These are phyloP conservation scores for Pagrus major DNA, from an alignment of 2,113 vertebrate species.

Conservation along the genomic window DNA sequence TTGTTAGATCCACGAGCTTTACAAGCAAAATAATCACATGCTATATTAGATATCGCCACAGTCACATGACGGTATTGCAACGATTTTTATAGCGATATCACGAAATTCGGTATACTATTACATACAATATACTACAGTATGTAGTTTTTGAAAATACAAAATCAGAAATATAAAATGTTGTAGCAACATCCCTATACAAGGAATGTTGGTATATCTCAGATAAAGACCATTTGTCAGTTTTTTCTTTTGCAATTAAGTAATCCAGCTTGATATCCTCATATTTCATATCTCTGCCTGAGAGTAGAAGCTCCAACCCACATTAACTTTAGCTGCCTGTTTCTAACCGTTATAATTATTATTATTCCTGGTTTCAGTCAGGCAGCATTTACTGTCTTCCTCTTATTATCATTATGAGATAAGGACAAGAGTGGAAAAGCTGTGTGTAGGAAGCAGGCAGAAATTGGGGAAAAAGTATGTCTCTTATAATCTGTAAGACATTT, in stretches of 20 bases:
- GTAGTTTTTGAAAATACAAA: no score
- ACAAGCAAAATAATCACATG: no score
- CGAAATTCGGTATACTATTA: no score
- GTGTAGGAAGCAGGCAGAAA: background rate
- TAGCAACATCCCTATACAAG: background rate
- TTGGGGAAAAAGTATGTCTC: no score
- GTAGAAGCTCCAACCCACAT: no score
- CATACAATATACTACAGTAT: no score
- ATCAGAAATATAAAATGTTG: background rate
- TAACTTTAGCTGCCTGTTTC: background rate
- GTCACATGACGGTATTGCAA: no score
- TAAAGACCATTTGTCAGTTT: background rate
- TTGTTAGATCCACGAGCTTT: no score
- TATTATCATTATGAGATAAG: background rate
- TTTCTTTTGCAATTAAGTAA: no score
- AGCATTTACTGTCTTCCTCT: no score
- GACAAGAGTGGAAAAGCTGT: background rate
- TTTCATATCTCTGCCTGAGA: background rate
- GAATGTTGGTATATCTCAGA: background rate
- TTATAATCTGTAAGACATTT: background rate
- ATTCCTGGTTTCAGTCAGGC: background rate
- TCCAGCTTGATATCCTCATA: background rate
- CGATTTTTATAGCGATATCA: no score
- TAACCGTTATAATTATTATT: background rate
- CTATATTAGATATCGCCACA: no score